phyloP scores from a whole-genome alignment of 92 coral and sea anemone species.

The Paragorgia papillata region DNA sequence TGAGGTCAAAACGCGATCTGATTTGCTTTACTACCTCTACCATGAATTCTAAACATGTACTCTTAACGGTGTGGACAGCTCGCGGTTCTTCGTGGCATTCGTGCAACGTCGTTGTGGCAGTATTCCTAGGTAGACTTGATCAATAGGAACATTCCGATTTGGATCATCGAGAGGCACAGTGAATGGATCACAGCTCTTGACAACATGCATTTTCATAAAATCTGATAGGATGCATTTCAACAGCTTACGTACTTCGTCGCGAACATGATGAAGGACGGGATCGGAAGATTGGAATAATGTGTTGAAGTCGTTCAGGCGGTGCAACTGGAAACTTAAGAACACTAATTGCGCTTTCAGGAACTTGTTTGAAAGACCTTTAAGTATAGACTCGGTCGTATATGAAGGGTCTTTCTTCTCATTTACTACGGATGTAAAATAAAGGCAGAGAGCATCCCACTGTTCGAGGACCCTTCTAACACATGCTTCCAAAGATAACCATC shows the following conservation, averaged over 20 bases:
- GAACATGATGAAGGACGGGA: slow-evolving; percentile 13
- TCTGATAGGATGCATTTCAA: background rate
- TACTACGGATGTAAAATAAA: slow-evolving; percentile 37
- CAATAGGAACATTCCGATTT: background rate
- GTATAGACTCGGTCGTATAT: background rate
- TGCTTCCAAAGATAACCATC: slow-evolving; percentile 61
- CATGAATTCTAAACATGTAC: slow-evolving; percentile 3
- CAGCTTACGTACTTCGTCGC: slow-evolving; percentile 15
- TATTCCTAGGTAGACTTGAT: slow-evolving; percentile 1
- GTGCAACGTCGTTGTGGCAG: background rate
- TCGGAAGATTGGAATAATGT: slow-evolving; percentile 22
- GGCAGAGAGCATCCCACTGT: slow-evolving; percentile 62
- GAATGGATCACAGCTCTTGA: slow-evolving; percentile 1
- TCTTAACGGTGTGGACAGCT: background rate
- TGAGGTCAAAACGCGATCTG: background rate
- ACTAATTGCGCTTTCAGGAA: slow-evolving; percentile 7
- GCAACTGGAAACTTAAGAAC: slow-evolving; percentile 17
- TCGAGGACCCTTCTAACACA: slow-evolving; percentile 55
- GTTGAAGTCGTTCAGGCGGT: slow-evolving; percentile 20
- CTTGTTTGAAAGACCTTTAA: background rate
- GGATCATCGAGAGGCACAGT: background rate
- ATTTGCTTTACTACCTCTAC: slow-evolving; percentile 10
- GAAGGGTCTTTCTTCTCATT: slow-evolving; percentile 22
- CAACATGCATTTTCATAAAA: background rate
- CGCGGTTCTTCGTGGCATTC: background rate